Base-by-base conservation (phyloP, 2,888 invertebrate genomes). In the Helobdella robusta region DNA sequence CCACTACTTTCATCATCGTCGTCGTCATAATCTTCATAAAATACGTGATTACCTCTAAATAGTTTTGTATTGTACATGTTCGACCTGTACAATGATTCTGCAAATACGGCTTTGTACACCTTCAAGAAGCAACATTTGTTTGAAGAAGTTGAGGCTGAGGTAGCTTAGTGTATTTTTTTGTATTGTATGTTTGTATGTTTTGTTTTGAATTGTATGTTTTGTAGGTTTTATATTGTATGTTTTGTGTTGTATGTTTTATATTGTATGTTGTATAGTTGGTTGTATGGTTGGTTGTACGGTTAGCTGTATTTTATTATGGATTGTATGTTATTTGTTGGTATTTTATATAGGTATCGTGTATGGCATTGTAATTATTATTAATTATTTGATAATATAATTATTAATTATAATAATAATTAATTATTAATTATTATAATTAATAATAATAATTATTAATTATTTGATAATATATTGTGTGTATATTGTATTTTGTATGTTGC, bases 141-240 rank as follows among this genome's bases (percentile, higher is more conserved):
- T 77, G 94, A 95, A 77, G 95, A 97, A 80, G 92, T 95, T n/a
- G 93, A 94, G 79, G 93, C 93, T 0, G 93, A 94, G 77, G 95
- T 95, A n/a, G n/a, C n/a, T n/a, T n/a, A n/a, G n/a, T n/a, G n/a
- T n/a, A n/a, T n/a, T n/a, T n/a, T n/a, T n/a, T n/a, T n/a, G n/a
- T n/a, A n/a, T n/a, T n/a, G n/a, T n/a, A n/a, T n/a, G n/a, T n/a
- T n/a, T n/a, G n/a, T n/a, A n/a, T n/a, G n/a, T n/a, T n/a, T n/a
- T n/a, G n/a, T n/a, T n/a, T n/a, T n/a, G n/a, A n/a, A n/a, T n/a
- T n/a, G n/a, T n/a, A n/a, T n/a, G n/a, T n/a, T n/a, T n/a, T n/a
- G n/a, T n/a, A n/a, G n/a, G n/a, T n/a, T n/a, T n/a, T n/a, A n/a
- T n/a, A n/a, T n/a, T n/a, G n/a, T n/a, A n/a, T n/a, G n/a, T n/a